Evolutionary conservation across 2,888 invertebrate species (phyloP).

Genomic region (Aphidoletes aphidimyza): DNA sequence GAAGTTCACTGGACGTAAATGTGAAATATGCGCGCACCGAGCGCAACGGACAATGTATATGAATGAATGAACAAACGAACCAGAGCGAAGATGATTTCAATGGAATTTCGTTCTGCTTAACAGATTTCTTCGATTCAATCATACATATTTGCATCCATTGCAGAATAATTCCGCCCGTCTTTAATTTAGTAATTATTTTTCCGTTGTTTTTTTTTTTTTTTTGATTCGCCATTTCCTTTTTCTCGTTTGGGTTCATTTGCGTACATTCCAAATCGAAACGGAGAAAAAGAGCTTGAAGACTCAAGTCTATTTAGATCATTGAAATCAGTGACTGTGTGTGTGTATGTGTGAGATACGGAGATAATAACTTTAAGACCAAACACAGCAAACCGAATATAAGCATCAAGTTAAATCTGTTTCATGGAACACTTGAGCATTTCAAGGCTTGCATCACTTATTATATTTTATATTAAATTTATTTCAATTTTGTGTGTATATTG

Average conservation of each 20-base stretch:
- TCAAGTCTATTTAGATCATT: not conserved
- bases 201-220: not conserved
- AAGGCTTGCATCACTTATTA: not conserved
- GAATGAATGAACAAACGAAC: too few relatives aligned
- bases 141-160: slow-evolving; percentile 44
- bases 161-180: not conserved
- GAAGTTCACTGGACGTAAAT: not conserved
- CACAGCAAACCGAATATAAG: slow-evolving; percentile 3
- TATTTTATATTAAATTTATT: not conserved
- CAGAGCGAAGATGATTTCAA: slow-evolving; percentile 1
- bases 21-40: not conserved
- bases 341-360: not conserved
- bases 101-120: not conserved
- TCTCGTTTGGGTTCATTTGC: not conserved
- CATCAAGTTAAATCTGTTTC: not conserved
- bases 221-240: not conserved
- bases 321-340: too few relatives aligned
- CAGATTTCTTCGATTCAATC: slow-evolving; percentile 37
- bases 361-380: not conserved
- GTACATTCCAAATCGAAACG: not conserved
- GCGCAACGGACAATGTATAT: too few relatives aligned
- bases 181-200: slow-evolving; percentile 50
- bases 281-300: too few relatives aligned
- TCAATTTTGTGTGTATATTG: not conserved
- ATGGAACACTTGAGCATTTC: slow-evolving; percentile 2